A percentile compares a stretch with the other conserved stretches of the same genome.
Conservation (phyloP, 2,113 vertebrate species). For the Odobenus rosmarus region DNA sequence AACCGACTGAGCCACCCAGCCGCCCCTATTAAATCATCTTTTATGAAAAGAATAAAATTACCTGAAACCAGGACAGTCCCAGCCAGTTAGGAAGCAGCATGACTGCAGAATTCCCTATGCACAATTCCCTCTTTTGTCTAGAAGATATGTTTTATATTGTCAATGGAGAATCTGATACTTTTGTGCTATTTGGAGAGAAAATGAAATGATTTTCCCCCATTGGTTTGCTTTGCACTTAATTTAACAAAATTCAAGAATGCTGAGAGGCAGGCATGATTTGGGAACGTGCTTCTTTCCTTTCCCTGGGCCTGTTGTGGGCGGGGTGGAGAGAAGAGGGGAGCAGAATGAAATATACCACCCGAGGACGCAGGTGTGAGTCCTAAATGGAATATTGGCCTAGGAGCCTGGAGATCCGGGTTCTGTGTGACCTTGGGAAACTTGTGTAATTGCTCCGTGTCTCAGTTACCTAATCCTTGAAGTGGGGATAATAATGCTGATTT, state of each 20-base stretch:
- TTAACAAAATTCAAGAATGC: not conserved
- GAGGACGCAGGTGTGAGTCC: rapidly evolving
- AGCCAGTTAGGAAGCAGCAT: not conserved
- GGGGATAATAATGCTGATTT: not conserved
- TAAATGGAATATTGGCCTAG: not conserved
- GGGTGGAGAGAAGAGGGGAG: not conserved
- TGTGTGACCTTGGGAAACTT: not conserved
- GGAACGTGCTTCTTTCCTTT: not conserved
- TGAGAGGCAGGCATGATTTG: not conserved
- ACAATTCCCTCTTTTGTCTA: not conserved
- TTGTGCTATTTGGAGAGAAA: not conserved
- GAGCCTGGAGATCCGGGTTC: not conserved
- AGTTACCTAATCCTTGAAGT: not conserved
- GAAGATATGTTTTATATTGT: not conserved
- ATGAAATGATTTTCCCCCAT: not conserved
- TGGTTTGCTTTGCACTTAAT: not conserved
- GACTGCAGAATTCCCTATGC: not conserved
- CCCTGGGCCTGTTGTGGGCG: not conserved
- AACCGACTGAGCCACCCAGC: not conserved
- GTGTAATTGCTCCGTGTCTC: not conserved
- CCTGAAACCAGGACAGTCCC: not conserved
- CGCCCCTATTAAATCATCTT: not conserved
- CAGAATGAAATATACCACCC: not conserved
- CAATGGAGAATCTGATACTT: not conserved
- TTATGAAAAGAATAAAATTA: not conserved